Base-by-base conservation (phyloP, 1,140 invertebrate species). In the Acromyrmex echinatior region DNA sequence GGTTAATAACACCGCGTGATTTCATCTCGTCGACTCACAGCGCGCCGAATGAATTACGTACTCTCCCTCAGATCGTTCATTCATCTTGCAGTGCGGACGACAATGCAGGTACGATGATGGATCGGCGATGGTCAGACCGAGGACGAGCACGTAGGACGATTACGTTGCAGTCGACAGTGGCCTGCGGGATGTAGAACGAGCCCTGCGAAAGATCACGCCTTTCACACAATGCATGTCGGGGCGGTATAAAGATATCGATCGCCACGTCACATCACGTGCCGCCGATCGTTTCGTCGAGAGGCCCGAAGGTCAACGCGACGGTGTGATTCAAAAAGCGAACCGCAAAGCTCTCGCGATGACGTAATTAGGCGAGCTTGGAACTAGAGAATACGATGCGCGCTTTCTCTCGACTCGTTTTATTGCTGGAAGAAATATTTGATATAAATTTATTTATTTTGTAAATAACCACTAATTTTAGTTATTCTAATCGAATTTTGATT, bases 161-260 rank as follows among this genome's bases (percentile, higher is more conserved):
- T 84, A 76, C 39, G 58, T 76, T 28, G 25, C 70, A 35, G 70
- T 63, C 58, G 56, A 76, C 70, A 76, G 65, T 56, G 56, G 80
- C 39, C 70, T 76, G 56, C 25, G 56, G 70, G 79, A 81, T 71
- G 66, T 45, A 9, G 39, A 49, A 56, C 39, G 49, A 76, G 35
- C 45, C 79, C 80, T 84, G 70, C 39, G 25, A 84, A 84, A 84
- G 58, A 84, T 84, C 70, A 28, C 58, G 70, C 31, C 51, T 45
- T 81, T 81, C 31, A 63, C 28, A 84, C n/a, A 84, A 35, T 76
- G 80, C 80, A 74, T 82, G 80, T 14, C n/a, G 25, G 39, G 58
- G 7, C 56, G 70, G 70, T 39, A 51, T 76, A 76, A 76, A 84
- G 70, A 84, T 84, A 84, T 74, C 25, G 70, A 84, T 63, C 39